These are phyloP conservation scores for Caradrina kadenii DNA, from an alignment of 2,888 invertebrate species.

Conservation along the genomic window DNA sequence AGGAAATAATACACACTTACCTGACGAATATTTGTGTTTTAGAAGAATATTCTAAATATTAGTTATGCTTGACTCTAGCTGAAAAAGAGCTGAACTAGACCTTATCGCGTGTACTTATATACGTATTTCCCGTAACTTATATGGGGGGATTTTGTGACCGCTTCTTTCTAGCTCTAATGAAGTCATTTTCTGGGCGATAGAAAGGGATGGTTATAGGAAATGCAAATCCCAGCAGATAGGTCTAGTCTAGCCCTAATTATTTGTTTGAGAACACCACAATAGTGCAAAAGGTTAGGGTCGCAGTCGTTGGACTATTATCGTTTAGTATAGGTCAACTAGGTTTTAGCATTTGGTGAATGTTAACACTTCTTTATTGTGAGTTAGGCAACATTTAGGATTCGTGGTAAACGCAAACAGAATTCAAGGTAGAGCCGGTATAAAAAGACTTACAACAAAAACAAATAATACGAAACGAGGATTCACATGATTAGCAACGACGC, in stretches of 20 bases:
- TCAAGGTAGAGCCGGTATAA: background rate
- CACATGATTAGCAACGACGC: constrained; percentile 16
- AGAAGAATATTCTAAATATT: background rate
- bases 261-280: background rate
- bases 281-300: background rate
- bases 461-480: constrained; percentile 8
- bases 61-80: background rate
- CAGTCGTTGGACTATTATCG: background rate
- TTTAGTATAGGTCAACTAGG: constrained; percentile 21
- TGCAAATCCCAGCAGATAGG: background rate
- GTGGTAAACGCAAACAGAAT: background rate
- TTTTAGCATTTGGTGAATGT: constrained; percentile 12
- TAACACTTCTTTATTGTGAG: constrained; percentile 5
- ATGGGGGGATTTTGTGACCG: too few species aligned
- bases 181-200: background rate
- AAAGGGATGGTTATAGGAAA: background rate
- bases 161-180: too few species aligned
- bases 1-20: constrained; percentile 37
- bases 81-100: background rate
- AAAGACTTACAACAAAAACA: constrained; percentile 12
- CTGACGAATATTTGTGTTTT: constrained; percentile 5
- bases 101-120: too few species aligned
- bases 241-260: background rate
- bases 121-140: too few species aligned
- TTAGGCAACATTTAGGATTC: constrained; percentile 15